Evolutionary conservation across 2,888 invertebrate species (phyloP), one percentile per base, ranked within the genome.

Genomic region (Tholera decimalis): DNA sequence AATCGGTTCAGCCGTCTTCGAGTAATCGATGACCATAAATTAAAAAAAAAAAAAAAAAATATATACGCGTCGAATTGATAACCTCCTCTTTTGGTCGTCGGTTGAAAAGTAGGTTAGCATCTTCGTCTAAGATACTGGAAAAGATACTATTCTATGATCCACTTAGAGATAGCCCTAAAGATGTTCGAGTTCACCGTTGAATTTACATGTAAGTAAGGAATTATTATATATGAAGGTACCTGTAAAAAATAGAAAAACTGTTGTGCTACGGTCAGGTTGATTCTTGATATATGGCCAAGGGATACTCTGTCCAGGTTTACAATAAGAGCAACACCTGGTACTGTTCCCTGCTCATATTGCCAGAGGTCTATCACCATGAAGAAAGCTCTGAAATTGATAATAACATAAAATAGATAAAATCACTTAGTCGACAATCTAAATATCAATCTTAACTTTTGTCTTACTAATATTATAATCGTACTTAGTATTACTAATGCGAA

Each of bases 201-300:
- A 56, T 49, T 41, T 24, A 43, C 5, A 59, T 22, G 22, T 11
- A 51, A 26, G 22, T 28, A 5, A n/a, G n/a, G n/a, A 24, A 37
- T 61, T 20, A 35, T 22, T 39, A 13, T 35, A 18, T 41, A 2
- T 44, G 11, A 54, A 47, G 58, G n/a, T 54, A 96, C 96, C 92
- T 97, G 97, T 59, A 97, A 89, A 83, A 97, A 97, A 72, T 93
- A 96, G 65, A 97, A 95, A 75, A 96, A 97, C 82, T 97, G 97
- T 80, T 97, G 97, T 69, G 97, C 94, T n/a, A 96, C 96, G 61
- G 96, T 90, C 2, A 97, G 90, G 62, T 96, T 96, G 5, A 97
- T 89, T 72, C 97, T 96, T 3, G 97, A 96, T 18, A 97, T 89
- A 80, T 98, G 97, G 0, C 96, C 96, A n/a, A 97, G 89, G 15